phyloP scores from a whole-genome alignment of 2,797 vertebrate species.

The Carapus acus region DNA sequence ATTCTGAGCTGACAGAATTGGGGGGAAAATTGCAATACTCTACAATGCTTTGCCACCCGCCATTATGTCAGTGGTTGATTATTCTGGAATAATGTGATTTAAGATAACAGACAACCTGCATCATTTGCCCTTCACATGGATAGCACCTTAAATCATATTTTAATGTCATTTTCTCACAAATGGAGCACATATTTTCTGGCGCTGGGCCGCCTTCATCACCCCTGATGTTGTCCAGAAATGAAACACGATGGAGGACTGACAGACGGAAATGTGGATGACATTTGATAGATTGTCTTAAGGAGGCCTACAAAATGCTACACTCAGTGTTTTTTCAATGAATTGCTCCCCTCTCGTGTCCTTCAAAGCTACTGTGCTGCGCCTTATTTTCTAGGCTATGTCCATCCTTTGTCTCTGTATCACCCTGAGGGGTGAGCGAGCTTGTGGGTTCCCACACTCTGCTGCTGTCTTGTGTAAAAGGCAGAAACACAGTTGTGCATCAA shows the following conservation, averaged over 20 bases:
- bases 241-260: background rate
- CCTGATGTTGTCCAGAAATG: constrained; percentile 30
- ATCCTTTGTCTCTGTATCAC: constrained; percentile 11
- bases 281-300: background rate
- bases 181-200: background rate
- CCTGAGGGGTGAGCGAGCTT: constrained; percentile 5
- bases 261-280: background rate
- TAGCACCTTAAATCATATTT: no score
- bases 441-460: constrained; percentile 22
- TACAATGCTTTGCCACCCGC: no score
- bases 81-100: no score
- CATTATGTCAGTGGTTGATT: no score
- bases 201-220: background rate
- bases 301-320: background rate
- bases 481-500: constrained; percentile 14
- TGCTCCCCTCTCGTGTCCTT: background rate
- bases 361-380: background rate
- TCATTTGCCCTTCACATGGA: no score
- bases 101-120: no score
- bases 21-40: no score
- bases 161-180: constrained; percentile 12
- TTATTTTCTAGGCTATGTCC: background rate
- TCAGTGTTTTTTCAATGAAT: background rate
- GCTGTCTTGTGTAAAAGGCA: constrained; percentile 20
- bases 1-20: background rate